Base-by-base conservation (phyloP, 1,140 invertebrate species). In the Nymphalis io region DNA sequence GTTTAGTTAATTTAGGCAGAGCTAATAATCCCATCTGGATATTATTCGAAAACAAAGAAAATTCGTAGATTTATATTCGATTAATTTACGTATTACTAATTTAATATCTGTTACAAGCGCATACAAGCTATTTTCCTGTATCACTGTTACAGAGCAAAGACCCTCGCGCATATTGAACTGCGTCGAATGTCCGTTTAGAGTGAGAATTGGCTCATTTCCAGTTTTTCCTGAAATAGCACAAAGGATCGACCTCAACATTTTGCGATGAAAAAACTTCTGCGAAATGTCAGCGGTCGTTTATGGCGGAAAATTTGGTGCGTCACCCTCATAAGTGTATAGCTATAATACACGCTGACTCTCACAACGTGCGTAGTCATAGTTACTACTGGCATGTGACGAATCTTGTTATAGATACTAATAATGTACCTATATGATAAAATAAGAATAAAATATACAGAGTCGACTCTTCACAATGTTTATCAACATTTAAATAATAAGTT, bases 141-240 rank as follows among this genome's bases (percentile, higher is more conserved):
- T 42, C 38, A 44, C 13, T 4, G 15, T 16, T 60, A 39, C 76
- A 68, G 83, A 85, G 79, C 83, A 84, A 88, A 83, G 81, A 84
- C 80, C 82, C 61, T 70, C 53, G 70, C 72, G 73, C 80, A 65
- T 84, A 71, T 74, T 75, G 67, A 81, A 87, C 76, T 89, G 80
- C 85, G 83, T 80, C 82, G 78, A 80, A 78, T 61, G 66, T 78
- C 71, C 73, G 78, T 76, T 68, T 80, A 68, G 73, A 82, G 70
- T 78, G 61, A 42, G 62, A 72, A 72, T 79, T 90, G 88, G 87
- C 87, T 68, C 61, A 39, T 68, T 63, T 88, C 87, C 88, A 89
- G 78, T 39, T 87, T 87, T 82, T 84, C 85, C 88, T 88, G 80
- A 89, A 90, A 90, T 90, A 90, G 86, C 87, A 90, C 88, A 90